Evolutionary conservation across 2,888 invertebrate genomes (phyloP).

Genomic region (Junonia oenone): DNA sequence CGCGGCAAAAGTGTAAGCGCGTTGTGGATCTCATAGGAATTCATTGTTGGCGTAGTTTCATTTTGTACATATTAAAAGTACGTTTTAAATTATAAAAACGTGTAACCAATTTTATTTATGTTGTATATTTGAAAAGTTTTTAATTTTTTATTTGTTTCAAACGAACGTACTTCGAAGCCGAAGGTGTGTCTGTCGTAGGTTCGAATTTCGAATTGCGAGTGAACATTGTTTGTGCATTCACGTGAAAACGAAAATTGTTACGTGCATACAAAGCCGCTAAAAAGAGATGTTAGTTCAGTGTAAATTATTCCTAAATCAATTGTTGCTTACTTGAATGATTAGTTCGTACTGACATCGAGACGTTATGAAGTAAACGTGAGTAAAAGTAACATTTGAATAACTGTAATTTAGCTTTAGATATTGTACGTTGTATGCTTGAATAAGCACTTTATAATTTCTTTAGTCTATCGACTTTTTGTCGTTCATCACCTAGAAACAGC

Average conservation of each 20-base stretch:
- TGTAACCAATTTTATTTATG: slow-evolving; percentile 4
- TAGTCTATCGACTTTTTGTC: slow-evolving; percentile 8
- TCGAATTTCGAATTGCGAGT: slow-evolving; percentile 59
- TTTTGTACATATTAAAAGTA: slow-evolving; percentile 10
- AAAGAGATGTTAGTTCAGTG: slow-evolving; percentile 30
- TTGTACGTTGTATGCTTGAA: slow-evolving; percentile 37
- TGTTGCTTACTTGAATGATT: slow-evolving; percentile 56
- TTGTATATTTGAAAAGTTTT: slow-evolving; percentile 1
- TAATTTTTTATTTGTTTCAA: slow-evolving; percentile 14
- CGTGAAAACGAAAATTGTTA: slow-evolving; percentile 51
- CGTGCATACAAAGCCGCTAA: slow-evolving; percentile 38
- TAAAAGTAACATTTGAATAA: slow-evolving; percentile 59
- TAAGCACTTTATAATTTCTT: slow-evolving; percentile 31
- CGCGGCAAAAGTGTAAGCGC: slow-evolving; percentile 37
- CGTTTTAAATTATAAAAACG: slow-evolving; percentile 4
- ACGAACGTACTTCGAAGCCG: slow-evolving; percentile 9
- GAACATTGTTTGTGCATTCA: slow-evolving; percentile 55
- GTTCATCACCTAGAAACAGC: not conserved
- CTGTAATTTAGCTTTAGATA: slow-evolving; percentile 45
- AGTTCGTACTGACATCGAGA: slow-evolving; percentile 47
- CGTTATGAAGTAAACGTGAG: slow-evolving; percentile 58
- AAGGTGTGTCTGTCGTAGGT: slow-evolving; percentile 57
- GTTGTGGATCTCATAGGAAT: slow-evolving; percentile 31
- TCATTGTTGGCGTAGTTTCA: slow-evolving; percentile 37
- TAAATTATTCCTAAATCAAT: slow-evolving; percentile 41